Conservation (phyloP, 2,113 vertebrate genomes). For the Gobiocypris rarus region DNA sequence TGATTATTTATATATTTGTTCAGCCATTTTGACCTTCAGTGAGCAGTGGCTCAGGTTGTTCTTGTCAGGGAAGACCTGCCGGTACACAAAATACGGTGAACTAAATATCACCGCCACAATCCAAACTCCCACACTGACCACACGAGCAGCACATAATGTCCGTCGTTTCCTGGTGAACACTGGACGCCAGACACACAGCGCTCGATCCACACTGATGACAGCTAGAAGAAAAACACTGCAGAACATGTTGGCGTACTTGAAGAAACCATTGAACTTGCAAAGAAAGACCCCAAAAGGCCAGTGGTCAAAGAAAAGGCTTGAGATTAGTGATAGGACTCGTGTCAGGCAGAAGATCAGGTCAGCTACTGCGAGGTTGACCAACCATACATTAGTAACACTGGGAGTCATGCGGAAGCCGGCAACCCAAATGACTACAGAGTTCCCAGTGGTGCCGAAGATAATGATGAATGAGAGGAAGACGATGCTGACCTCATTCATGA, state of each 20-base stretch:
- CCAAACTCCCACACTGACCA: slow-evolving; percentile 68
- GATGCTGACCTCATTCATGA: slow-evolving; percentile 64
- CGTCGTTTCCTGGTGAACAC: slow-evolving; percentile 68
- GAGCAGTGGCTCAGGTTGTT: slow-evolving; percentile 73
- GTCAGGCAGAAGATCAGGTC: slow-evolving; percentile 76
- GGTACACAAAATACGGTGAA: slow-evolving; percentile 67
- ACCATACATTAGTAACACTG: slow-evolving; percentile 74
- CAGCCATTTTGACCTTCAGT: slow-evolving; percentile 39
- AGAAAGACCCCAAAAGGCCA: slow-evolving; percentile 76
- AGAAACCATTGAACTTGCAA: slow-evolving; percentile 80
- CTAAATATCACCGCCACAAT: slow-evolving; percentile 59
- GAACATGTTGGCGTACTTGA: slow-evolving; percentile 80
- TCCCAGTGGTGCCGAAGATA: slow-evolving; percentile 70
- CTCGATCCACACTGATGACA: slow-evolving; percentile 80
- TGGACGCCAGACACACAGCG: slow-evolving; percentile 72
- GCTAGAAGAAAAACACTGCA: slow-evolving; percentile 78
- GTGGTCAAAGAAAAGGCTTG: slow-evolving; percentile 63
- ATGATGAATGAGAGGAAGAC: slow-evolving; percentile 72
- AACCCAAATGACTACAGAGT: slow-evolving; percentile 76
- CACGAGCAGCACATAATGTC: slow-evolving; percentile 50
- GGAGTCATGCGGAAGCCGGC: slow-evolving; percentile 65
- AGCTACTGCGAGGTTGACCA: slow-evolving; percentile 76
- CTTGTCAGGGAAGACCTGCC: slow-evolving; percentile 56
- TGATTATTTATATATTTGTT: too few species aligned
- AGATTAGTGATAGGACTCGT: slow-evolving; percentile 67